Conservation (phyloP, 2,113 vertebrate species). For the Podarcis cretensis region DNA sequence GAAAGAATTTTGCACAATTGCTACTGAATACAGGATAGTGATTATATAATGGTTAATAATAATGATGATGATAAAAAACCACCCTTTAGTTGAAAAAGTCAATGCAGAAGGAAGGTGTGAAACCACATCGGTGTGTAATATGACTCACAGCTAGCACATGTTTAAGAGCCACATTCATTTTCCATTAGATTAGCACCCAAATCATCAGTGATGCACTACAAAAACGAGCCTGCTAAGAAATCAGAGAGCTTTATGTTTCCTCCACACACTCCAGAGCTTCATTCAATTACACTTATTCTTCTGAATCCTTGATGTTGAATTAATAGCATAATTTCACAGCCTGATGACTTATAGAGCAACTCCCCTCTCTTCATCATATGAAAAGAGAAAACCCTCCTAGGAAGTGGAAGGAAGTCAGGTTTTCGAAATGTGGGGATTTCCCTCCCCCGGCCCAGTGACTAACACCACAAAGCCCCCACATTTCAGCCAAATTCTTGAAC, state of each 20-base stretch:
- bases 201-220: not conserved
- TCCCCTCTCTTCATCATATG: not conserved
- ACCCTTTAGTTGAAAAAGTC: not conserved
- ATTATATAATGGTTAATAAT: not conserved
- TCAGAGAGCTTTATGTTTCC: not conserved
- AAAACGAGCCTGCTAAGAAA: not conserved
- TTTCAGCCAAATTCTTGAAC: not conserved
- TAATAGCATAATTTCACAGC: not conserved
- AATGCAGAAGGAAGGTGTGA: not conserved
- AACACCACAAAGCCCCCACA: not conserved
- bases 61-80: not conserved
- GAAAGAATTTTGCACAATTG: not conserved
- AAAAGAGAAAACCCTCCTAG: not conserved
- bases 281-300: slow-evolving; percentile 21
- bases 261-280: not conserved
- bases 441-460: not conserved
- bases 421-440: not conserved
- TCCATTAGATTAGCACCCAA: not conserved
- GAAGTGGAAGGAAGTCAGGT: not conserved
- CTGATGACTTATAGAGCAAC: not conserved
- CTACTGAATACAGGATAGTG: not conserved
- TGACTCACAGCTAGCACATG: not conserved
- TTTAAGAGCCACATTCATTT: not conserved
- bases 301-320: slow-evolving; percentile 17
- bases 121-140: not conserved